Conservation (phyloP, 2,113 vertebrate genomes). For the Colius striatus region DNA sequence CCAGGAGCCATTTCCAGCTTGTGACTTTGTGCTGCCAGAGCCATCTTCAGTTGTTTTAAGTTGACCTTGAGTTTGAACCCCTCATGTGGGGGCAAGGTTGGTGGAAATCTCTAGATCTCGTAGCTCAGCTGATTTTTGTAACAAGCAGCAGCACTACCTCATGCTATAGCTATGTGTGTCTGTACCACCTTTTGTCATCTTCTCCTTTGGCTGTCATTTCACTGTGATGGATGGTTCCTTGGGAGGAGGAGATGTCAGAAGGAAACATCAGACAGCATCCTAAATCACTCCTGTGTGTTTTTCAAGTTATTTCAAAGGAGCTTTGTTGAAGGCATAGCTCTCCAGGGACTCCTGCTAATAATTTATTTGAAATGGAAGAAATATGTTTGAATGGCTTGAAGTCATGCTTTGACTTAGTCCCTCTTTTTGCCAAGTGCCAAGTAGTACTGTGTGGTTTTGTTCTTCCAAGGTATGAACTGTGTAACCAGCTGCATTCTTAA, state of each 20-base stretch:
- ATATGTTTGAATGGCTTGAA: not conserved
- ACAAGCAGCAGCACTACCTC: not conserved
- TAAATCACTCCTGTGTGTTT: slow-evolving; percentile 25
- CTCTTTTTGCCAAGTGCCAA: not conserved
- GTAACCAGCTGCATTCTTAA: not conserved
- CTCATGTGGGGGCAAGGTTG: not conserved
- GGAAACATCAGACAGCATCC: slow-evolving; percentile 14
- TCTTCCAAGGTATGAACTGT: not conserved
- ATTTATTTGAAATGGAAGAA: not conserved
- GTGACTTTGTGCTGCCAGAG: not conserved
- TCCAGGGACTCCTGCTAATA: not conserved
- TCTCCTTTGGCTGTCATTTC: slow-evolving; percentile 1
- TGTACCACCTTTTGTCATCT: slow-evolving; percentile 6
- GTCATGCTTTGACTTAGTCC: not conserved
- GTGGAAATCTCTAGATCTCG: not conserved
- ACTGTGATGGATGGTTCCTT: not conserved
- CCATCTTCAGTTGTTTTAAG: not conserved
- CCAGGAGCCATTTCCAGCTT: not conserved
- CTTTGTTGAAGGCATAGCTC: not conserved
- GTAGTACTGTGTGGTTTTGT: not conserved
- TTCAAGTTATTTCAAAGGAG: not conserved
- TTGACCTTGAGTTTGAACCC: not conserved
- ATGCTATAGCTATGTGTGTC: not conserved
- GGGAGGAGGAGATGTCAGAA: not conserved
- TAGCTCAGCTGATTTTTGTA: not conserved